phyloP scores from a whole-genome alignment of 2,113 vertebrate genomes.

The Megaptera novaeangliae region DNA sequence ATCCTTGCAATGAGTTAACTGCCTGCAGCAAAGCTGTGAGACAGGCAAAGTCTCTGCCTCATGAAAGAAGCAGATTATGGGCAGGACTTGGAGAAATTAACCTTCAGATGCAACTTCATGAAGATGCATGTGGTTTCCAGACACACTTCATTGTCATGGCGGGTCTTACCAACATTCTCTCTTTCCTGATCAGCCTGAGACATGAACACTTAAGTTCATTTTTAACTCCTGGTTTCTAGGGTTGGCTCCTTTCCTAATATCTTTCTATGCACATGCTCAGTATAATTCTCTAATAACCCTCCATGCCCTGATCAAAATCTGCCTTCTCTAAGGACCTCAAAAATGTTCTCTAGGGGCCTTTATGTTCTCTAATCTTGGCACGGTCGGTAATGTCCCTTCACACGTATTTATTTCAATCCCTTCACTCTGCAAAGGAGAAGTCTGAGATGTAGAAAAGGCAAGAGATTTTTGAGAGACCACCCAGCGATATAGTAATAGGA shows the following conservation, averaged over 20 bases:
- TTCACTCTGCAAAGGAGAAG: neutral
- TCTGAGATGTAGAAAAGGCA: neutral
- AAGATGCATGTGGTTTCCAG: neutral
- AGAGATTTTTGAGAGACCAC: neutral
- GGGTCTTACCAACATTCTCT: rapidly evolving
- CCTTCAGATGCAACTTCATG: neutral
- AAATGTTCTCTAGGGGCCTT: neutral
- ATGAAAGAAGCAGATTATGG: neutral
- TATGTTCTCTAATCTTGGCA: neutral
- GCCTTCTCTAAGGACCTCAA: neutral
- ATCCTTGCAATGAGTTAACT: neutral
- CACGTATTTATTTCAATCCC: neutral
- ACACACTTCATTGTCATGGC: neutral
- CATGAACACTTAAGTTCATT: neutral
- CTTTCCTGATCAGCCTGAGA: neutral
- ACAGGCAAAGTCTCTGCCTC: neutral
- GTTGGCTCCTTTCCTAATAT: neutral
- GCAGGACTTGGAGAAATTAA: neutral
- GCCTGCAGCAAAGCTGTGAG: neutral
- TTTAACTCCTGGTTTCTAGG: neutral
- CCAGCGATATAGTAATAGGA: neutral
- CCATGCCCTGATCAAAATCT: neutral
- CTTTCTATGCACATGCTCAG: neutral
- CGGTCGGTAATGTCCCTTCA: neutral
- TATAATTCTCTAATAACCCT: neutral